Evolutionary conservation across 1,140 invertebrate genomes (phyloP).

Genomic region (Lordiphosa clarofinis): DNA sequence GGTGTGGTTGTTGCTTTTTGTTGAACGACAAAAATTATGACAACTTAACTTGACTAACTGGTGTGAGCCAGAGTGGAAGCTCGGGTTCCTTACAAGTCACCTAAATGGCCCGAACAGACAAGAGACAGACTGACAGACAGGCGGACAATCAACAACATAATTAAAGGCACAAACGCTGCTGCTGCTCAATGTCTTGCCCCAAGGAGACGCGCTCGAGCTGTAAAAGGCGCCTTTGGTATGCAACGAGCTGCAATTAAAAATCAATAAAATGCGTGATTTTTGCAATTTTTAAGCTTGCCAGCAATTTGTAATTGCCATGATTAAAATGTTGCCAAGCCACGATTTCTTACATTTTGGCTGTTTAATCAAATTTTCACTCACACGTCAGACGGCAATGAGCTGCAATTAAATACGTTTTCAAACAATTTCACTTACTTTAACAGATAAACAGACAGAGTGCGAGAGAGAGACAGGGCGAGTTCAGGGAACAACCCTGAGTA

Average conservation of each 20-base stretch:
- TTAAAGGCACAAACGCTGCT: slow-evolving; percentile 70
- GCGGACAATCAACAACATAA: slow-evolving; percentile 71
- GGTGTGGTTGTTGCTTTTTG: slow-evolving; percentile 39
- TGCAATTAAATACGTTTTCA: slow-evolving; percentile 55
- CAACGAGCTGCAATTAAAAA: slow-evolving; percentile 77
- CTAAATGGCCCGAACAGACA: slow-evolving; percentile 51
- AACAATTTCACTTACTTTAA: slow-evolving; percentile 43
- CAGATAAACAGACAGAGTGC: slow-evolving; percentile 7
- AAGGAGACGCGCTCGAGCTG: slow-evolving; percentile 1
- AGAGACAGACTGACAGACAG: slow-evolving; percentile 18
- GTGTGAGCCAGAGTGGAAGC: slow-evolving; percentile 40
- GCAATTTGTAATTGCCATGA: slow-evolving; percentile 77
- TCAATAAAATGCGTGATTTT: slow-evolving; percentile 78
- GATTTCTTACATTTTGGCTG: not conserved
- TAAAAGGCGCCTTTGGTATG: slow-evolving; percentile 54
- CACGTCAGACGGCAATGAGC: slow-evolving; percentile 41
- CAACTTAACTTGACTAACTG: slow-evolving; percentile 77
- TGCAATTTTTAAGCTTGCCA: slow-evolving; percentile 67
- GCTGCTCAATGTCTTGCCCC: slow-evolving; percentile 16
- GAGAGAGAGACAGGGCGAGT: slow-evolving; percentile 2
- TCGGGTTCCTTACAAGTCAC: slow-evolving; percentile 50
- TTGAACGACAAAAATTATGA: slow-evolving; percentile 76
- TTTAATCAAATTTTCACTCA: slow-evolving; percentile 74
- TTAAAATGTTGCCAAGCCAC: slow-evolving; percentile 55
- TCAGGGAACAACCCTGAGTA: slow-evolving; percentile 29